These are phyloP conservation scores for Eciton burchellii DNA, from an alignment of 1,140 invertebrate genomes.

Conservation along the genomic window DNA sequence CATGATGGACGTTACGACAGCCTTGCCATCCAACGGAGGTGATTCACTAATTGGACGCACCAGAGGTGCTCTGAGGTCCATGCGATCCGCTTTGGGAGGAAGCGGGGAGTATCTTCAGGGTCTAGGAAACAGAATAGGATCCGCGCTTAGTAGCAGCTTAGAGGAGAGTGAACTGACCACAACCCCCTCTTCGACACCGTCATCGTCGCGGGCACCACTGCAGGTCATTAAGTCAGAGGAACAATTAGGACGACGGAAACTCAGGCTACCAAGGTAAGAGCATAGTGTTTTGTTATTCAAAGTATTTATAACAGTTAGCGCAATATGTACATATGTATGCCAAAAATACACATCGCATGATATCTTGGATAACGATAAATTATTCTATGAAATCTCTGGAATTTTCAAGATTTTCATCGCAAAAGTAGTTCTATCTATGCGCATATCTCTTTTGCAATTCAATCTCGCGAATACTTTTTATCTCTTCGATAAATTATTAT, in stretches of 20 bases:
- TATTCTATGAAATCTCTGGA: no score
- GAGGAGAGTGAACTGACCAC: conserved; percentile 82
- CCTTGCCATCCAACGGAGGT: conserved; percentile 74
- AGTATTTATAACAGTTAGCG: neutral
- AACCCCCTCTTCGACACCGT: conserved; percentile 77
- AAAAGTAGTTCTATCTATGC: no score
- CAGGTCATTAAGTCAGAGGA: conserved; percentile 60
- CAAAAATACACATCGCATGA: neutral
- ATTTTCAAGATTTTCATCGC: no score
- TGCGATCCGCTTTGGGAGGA: conserved; percentile 82
- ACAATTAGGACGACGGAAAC: conserved; percentile 73
- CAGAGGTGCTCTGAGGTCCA: conserved; percentile 82
- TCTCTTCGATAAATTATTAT: no score
- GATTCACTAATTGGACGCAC: conserved; percentile 83
- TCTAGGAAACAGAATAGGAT: conserved; percentile 82
- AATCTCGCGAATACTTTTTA: no score
- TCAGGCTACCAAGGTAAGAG: conserved; percentile 78
- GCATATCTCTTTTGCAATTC: no score
- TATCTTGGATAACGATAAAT: no score
- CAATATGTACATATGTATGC: neutral
- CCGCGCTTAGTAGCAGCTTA: conserved; percentile 82
- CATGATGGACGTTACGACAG: conserved; percentile 82
- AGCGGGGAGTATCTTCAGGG: conserved; percentile 84
- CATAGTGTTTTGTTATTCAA: conserved; percentile 7
- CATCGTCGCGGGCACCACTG: conserved; percentile 67